A percentile compares a stretch with the other conserved stretches of the same genome.
These are phyloP conservation scores for Cephus spinipes DNA, from an alignment of 2,888 invertebrate species.

Conservation along the genomic window DNA sequence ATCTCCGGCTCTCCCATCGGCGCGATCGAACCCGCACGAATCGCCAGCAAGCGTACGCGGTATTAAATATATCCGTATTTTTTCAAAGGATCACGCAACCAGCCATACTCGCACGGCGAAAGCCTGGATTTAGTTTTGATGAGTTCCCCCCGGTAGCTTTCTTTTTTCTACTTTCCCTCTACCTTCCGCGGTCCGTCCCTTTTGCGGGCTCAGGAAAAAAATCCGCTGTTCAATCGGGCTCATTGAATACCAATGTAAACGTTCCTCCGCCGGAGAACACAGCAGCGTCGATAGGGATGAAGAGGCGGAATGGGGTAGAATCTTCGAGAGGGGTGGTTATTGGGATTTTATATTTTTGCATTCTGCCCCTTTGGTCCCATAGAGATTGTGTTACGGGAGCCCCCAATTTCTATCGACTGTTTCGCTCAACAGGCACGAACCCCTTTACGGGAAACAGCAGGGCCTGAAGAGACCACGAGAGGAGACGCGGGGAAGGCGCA, in stretches of 20 bases:
- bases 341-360: not conserved
- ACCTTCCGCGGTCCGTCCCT: not conserved
- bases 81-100: constrained; percentile 49
- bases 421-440: not conserved
- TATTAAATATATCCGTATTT: constrained; percentile 58
- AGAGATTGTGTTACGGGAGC: not conserved
- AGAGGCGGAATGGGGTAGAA: not conserved
- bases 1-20: not conserved
- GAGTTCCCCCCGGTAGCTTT: constrained; percentile 24
- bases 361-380: not conserved
- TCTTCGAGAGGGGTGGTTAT: not conserved
- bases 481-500: not conserved
- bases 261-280: constrained; percentile 21
- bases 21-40: not conserved
- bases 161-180: not conserved
- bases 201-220: constrained; percentile 27
- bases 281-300: not conserved
- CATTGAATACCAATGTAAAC: constrained; percentile 62
- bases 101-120: constrained; percentile 27
- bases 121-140: constrained; percentile 61
- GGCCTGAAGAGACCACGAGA: too few species aligned
- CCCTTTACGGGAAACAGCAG: not conserved
- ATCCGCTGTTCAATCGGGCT: constrained; percentile 54
- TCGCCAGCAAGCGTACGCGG: not conserved
- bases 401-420: not conserved